Percentiles rank a stretch among this genome's conserved stretches.
Evolutionary conservation across 2,888 invertebrate genomes (phyloP).

Genomic region (Digitonthophagus gazella): DNA sequence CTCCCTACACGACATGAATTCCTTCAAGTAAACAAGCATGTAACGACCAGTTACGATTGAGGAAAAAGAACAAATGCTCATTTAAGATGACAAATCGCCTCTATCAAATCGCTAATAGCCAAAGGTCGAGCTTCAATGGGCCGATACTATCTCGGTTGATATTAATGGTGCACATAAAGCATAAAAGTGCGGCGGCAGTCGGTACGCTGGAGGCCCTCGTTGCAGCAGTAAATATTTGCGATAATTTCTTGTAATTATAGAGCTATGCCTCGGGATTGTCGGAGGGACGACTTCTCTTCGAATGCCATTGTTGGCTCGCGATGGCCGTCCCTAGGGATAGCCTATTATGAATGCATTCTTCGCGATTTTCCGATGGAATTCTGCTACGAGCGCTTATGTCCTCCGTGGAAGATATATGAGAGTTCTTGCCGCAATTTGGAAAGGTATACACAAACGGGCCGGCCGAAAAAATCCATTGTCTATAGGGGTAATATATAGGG

Average conservation of each 20-base stretch:
- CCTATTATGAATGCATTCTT: constrained; percentile 43
- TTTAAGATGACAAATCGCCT: neutral
- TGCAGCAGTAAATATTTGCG: constrained; percentile 22
- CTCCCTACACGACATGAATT: neutral
- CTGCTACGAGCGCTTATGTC: constrained; percentile 30
- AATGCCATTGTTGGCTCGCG: constrained; percentile 27
- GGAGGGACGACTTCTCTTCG: constrained; percentile 37
- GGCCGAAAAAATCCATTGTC: constrained; percentile 25
- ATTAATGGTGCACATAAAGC: neutral
- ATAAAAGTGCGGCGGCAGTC: neutral
- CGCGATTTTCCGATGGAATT: constrained; percentile 39
- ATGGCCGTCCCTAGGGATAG: constrained; percentile 33
- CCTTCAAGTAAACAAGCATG: neutral
- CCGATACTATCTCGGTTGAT: neutral
- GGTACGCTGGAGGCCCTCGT: neutral
- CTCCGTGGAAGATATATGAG: constrained; percentile 30
- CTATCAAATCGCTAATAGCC: neutral
- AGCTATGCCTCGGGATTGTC: constrained; percentile 34
- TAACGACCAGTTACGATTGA: neutral
- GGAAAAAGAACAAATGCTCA: neutral
- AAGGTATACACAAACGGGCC: constrained; percentile 17
- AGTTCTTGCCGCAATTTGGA: constrained; percentile 26
- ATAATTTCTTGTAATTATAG: constrained; percentile 43
- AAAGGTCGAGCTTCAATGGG: neutral
- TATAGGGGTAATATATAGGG: constrained; percentile 19